A percentile compares a stretch with the other conserved stretches of the same genome.
These are phyloP conservation scores for Willisornis vidua DNA, from an alignment of 2,113 vertebrate genomes.

Conservation along the genomic window DNA sequence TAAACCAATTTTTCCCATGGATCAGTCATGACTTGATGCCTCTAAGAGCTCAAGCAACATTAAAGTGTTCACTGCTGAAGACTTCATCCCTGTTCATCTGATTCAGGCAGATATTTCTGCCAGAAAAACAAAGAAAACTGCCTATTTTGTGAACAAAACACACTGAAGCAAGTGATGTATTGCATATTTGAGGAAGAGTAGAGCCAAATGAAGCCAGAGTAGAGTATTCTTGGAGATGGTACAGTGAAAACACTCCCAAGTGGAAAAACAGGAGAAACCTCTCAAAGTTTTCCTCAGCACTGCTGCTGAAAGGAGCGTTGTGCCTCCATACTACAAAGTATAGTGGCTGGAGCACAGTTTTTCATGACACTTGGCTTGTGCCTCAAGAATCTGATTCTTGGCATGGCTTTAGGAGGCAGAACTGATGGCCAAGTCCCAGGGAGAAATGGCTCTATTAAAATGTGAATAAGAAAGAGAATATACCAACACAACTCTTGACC, in stretches of 20 bases:
- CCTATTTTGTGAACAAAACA: background rate
- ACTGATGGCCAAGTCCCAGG: background rate
- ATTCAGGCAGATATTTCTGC: background rate
- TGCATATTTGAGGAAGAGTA: background rate
- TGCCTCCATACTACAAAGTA: background rate
- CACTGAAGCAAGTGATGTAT: background rate
- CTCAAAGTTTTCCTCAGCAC: background rate
- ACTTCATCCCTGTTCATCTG: background rate
- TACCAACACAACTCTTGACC: background rate
- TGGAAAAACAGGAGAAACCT: background rate
- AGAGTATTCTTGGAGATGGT: background rate
- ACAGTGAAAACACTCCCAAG: background rate
- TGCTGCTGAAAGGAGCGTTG: background rate
- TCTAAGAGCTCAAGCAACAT: background rate
- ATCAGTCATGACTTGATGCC: background rate
- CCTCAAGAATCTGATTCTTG: background rate
- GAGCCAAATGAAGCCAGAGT: background rate
- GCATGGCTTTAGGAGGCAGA: background rate
- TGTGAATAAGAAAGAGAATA: background rate
- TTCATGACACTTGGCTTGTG: fast-evolving
- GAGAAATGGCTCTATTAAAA: background rate
- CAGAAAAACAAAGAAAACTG: background rate
- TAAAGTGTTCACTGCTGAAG: background rate
- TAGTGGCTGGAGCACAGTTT: background rate
- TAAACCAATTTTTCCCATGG: fast-evolving